These are phyloP conservation scores for Agrilus biguttatus DNA, from an alignment of 2,888 invertebrate species.

Conservation along the genomic window DNA sequence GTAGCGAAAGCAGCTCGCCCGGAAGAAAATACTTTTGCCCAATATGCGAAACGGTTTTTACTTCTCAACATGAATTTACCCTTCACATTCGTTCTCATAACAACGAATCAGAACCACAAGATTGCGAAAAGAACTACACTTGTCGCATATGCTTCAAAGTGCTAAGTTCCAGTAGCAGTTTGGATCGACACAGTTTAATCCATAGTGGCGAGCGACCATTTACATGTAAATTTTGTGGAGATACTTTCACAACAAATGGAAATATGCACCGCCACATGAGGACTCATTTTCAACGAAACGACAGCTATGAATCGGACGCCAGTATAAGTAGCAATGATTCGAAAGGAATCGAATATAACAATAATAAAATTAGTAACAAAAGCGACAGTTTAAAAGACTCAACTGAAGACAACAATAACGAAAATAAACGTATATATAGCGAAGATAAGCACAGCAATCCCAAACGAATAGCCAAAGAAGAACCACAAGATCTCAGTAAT, in stretches of 20 bases:
- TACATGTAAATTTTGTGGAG: constrained; percentile 61
- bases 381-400: constrained; percentile 8
- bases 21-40: constrained; percentile 42
- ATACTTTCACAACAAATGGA: constrained; percentile 73
- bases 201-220: constrained; percentile 72
- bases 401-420: constrained; percentile 23
- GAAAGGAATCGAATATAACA: constrained; percentile 29
- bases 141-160: constrained; percentile 57
- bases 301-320: constrained; percentile 46
- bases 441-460: constrained; percentile 12
- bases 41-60: constrained; percentile 46
- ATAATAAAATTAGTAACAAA: constrained; percentile 22
- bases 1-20: constrained; percentile 38
- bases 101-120: constrained; percentile 33
- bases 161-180: constrained; percentile 61
- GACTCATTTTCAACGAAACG: constrained; percentile 44
- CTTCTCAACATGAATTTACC: constrained; percentile 52
- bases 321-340: constrained; percentile 34
- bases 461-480: constrained; percentile 15
- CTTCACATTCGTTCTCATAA: constrained; percentile 53
- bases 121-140: constrained; percentile 35
- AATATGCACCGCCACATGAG: constrained; percentile 76
- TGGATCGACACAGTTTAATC: constrained; percentile 66
- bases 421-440: constrained; percentile 14
- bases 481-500: constrained; percentile 16